Percentiles rank a stretch among this genome's conserved stretches.
Conservation (phyloP, 2,797 vertebrate species). For the Austrolebias charrua region DNA sequence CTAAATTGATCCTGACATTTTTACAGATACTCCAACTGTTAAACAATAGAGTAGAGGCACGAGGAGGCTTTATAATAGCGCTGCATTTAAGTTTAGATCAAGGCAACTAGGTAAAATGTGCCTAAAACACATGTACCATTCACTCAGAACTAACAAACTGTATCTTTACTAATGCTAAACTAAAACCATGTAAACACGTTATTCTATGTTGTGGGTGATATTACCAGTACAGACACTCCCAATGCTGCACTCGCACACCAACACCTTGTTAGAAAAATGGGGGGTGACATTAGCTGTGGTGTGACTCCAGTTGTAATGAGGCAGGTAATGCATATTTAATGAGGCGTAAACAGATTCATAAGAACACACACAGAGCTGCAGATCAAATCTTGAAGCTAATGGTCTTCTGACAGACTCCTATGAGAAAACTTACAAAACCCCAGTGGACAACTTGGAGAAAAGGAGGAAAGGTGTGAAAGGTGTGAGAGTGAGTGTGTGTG, state of each 20-base stretch:
- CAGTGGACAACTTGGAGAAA: constrained; percentile 4
- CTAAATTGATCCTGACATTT: not conserved
- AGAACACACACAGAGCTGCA: constrained; percentile 47
- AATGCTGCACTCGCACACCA: constrained; percentile 16
- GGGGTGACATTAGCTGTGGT: constrained; percentile 65
- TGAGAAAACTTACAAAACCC: constrained; percentile 35
- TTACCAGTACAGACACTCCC: constrained; percentile 24
- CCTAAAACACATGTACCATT: not conserved
- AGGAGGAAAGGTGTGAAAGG: not conserved
- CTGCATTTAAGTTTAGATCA: constrained; percentile 1
- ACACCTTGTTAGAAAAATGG: constrained; percentile 61
- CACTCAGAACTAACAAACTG: not conserved
- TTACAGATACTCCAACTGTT: not conserved
- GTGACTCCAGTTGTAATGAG: constrained; percentile 79
- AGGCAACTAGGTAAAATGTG: not conserved
- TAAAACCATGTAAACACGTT: constrained; percentile 15
- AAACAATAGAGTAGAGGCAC: not conserved
- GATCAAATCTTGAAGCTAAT: constrained; percentile 49
- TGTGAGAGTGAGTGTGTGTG: not conserved
- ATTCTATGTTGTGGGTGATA: constrained; percentile 1
- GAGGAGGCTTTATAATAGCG: not conserved
- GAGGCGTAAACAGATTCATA: constrained; percentile 80
- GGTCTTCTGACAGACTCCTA: constrained; percentile 30
- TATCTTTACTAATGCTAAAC: constrained; percentile 15
- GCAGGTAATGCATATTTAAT: constrained; percentile 86